These are phyloP conservation scores for Trichacis sp. DNA, from an alignment of 2,888 invertebrate genomes.

Conservation along the genomic window DNA sequence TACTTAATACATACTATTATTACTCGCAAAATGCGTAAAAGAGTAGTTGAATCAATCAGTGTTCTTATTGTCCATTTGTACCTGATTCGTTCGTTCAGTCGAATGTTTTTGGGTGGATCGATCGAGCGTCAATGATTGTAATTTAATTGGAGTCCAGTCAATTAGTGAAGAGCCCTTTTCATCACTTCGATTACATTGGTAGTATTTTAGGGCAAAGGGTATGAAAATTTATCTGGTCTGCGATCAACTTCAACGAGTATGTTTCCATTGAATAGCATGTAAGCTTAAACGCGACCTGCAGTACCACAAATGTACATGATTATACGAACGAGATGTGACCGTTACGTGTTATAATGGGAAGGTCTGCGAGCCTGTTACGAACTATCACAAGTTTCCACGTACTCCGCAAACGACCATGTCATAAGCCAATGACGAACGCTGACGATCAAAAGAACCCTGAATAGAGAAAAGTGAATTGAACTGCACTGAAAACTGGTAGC, in stretches of 20 bases:
- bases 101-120: too few relatives aligned
- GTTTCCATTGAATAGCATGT: neutral
- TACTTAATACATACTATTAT: too few relatives aligned
- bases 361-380: neutral
- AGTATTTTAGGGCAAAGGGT: too few relatives aligned
- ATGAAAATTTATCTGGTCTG: too few relatives aligned
- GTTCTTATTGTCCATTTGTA: too few relatives aligned
- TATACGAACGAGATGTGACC: conserved; percentile 6
- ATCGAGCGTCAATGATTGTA: too few relatives aligned
- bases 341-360: conserved; percentile 1
- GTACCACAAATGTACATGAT: conserved; percentile 8
- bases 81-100: too few relatives aligned
- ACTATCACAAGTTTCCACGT: conserved; percentile 2
- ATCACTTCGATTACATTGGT: too few relatives aligned
- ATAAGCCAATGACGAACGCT: conserved; percentile 20
- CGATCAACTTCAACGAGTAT: neutral
- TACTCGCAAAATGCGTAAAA: too few relatives aligned
- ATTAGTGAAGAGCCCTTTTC: too few relatives aligned
- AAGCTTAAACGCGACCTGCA: neutral
- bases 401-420: conserved; percentile 10
- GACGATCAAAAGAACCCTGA: conserved; percentile 17
- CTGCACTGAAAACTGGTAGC: conserved; percentile 3
- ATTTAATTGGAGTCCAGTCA: too few relatives aligned
- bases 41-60: too few relatives aligned
- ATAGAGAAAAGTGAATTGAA: conserved; percentile 10